Conservation (phyloP, 1,140 invertebrate species). For the Papilio polytes region DNA sequence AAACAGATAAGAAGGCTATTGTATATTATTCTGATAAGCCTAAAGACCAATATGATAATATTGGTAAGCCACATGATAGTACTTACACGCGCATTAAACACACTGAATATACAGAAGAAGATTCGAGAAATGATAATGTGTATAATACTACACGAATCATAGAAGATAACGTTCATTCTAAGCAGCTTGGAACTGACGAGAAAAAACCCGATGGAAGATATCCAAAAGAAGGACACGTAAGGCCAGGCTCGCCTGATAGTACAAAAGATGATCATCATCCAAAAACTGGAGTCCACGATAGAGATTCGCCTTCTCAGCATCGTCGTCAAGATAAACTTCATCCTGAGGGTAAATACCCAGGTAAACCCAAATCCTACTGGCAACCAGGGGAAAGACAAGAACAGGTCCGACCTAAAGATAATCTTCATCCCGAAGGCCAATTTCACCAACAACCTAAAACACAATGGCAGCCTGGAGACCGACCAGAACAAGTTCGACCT, state of each 20-base stretch:
- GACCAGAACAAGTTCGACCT: constrained; percentile 76
- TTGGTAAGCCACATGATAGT: constrained; percentile 3
- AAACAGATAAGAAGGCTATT: constrained; percentile 69
- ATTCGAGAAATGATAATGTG: neutral
- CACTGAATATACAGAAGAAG: neutral
- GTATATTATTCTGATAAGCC: constrained; percentile 69
- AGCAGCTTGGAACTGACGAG: neutral
- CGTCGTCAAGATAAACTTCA: constrained; percentile 79
- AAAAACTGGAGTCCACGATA: constrained; percentile 1
- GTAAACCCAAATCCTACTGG: constrained; percentile 58
- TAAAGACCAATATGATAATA: constrained; percentile 32
- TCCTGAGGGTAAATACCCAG: constrained; percentile 83
- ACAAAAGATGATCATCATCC: constrained; percentile 7
- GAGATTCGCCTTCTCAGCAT: constrained; percentile 28
- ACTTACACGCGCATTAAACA: neutral
- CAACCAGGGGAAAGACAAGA: constrained; percentile 45
- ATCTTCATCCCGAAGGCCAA: constrained; percentile 41
- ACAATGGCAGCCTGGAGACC: constrained; percentile 84
- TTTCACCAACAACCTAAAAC: constrained; percentile 65
- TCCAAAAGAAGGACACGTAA: constrained; percentile 1
- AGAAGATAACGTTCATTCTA: neutral
- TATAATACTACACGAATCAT: neutral
- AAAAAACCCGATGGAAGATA: constrained; percentile 16
- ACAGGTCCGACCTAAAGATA: constrained; percentile 59
- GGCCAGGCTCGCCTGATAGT: neutral